These are phyloP conservation scores for Elgonia sp. DNA, from an alignment of 2,888 invertebrate genomes.

Conservation along the genomic window DNA sequence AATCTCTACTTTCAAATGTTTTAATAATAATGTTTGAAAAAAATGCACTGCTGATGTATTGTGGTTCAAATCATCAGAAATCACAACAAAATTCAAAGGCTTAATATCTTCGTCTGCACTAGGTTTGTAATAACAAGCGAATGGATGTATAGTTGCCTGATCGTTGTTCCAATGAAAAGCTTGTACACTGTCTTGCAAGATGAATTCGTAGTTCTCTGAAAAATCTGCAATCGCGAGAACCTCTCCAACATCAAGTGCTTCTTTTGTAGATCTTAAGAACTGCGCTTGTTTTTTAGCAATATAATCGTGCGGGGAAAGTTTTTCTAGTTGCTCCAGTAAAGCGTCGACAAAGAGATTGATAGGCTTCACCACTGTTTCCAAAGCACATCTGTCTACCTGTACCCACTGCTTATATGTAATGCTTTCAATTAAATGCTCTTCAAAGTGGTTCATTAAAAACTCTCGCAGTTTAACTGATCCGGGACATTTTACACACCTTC, in stretches of 20 bases:
- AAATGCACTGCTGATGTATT: constrained; percentile 56
- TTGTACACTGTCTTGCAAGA: constrained; percentile 63
- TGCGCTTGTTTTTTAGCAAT: constrained; percentile 66
- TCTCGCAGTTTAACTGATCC: too few relatives aligned
- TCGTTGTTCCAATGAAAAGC: constrained; percentile 69
- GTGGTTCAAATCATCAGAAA: constrained; percentile 70
- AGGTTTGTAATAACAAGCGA: constrained; percentile 51
- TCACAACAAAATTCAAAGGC: constrained; percentile 65
- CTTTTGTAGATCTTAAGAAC: constrained; percentile 59
- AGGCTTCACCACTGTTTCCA: constrained; percentile 5
- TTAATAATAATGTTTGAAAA: constrained; percentile 44
- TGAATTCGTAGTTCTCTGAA: constrained; percentile 63
- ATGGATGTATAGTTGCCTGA: constrained; percentile 73
- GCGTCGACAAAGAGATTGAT: constrained; percentile 59
- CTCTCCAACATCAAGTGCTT: constrained; percentile 52
- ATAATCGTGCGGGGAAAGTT: constrained; percentile 72
- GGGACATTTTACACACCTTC: too few relatives aligned
- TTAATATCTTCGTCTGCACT: too few relatives aligned
- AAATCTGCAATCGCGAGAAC: constrained; percentile 34
- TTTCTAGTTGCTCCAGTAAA: constrained; percentile 55
- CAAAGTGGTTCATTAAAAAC: too few relatives aligned
- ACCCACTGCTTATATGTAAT: too few relatives aligned
- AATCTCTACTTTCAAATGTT: not conserved
- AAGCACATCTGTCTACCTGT: constrained; percentile 27
- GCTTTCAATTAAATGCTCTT: too few relatives aligned